Evolutionary conservation across 2,113 vertebrate genomes (phyloP), one percentile per base, ranked within the genome.

Genomic region (Halichoerus grypus): DNA sequence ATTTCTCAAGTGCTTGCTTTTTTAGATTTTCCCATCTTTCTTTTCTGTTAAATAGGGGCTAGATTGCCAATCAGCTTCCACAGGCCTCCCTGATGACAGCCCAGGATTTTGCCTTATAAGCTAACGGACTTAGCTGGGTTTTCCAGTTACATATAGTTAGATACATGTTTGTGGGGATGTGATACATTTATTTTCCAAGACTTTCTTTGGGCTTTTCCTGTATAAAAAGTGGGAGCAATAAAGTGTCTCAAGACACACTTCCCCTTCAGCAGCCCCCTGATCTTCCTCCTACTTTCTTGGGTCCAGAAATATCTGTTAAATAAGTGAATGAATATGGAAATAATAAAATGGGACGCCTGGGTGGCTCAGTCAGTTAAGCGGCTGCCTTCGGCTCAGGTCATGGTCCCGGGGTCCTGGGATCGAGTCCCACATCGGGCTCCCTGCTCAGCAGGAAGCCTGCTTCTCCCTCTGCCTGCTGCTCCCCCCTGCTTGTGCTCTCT

Each of bases 211-310:
- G 31, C 59, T 79, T 84, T 84, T 94, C 13, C 36, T 65, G 16
- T 79, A 16, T 88, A 84, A 92, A 83, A 83, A 63, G 19, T 67
- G 24, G 24, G 61, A 83, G 39, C 46, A 36, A 53, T 21, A n/a
- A 36, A 65, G 16, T 72, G n/a, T 88, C 21, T 94, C 53, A 83
- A 76, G 51, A 94, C n/a, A 89, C 36, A 88, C 51, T 79, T 91
- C n/a, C 24, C 59, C 72, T 55, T 83, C 61, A 57, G 28, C n/a
- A 83, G 77, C 26, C 28, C 91, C 71, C 67, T 63, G 63, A 46
- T 36, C 72, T 94, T 55, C 42, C 42, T 39, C 53, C 61, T 72
- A 22, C 14, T 84, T 83, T 71, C 46, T 92, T 67, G 6, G 46
- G 53, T 72, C 72, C 12, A 42, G 31, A 87, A 90, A 61, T 81